A percentile compares a stretch with the other conserved stretches of the same genome.
These are phyloP conservation scores for Catocala sponsa DNA, from an alignment of 2,888 invertebrate species.

Conservation along the genomic window DNA sequence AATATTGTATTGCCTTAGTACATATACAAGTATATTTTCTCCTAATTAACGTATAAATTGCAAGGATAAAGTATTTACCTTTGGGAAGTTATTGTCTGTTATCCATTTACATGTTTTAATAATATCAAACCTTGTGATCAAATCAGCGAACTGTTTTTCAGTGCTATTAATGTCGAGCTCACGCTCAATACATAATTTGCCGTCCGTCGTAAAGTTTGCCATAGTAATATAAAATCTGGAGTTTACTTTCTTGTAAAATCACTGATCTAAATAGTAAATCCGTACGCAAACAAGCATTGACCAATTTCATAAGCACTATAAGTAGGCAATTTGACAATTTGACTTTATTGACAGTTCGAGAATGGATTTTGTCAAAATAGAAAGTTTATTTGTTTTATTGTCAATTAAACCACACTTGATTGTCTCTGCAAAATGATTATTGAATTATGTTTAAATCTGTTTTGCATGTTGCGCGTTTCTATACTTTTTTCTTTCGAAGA, in stretches of 20 bases:
- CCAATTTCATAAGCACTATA: too few species aligned
- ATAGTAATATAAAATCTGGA: constrained; percentile 46
- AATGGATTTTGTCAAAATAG: not conserved
- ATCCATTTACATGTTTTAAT: constrained; percentile 91
- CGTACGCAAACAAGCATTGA: too few species aligned
- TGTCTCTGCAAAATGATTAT: too few species aligned
- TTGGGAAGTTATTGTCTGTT: constrained; percentile 88
- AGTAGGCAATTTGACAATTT: not conserved
- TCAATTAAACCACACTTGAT: not conserved
- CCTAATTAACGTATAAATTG: not conserved
- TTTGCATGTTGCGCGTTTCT: too few species aligned
- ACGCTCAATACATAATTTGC: constrained; percentile 85
- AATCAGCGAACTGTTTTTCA: constrained; percentile 60
- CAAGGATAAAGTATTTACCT: constrained; percentile 79
- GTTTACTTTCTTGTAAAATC: too few species aligned
- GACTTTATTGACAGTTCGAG: not conserved
- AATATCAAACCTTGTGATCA: constrained; percentile 88
- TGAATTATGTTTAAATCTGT: too few species aligned
- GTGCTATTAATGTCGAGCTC: constrained; percentile 64
- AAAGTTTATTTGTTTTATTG: too few species aligned
- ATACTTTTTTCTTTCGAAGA: too few species aligned
- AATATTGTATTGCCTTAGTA: too few species aligned
- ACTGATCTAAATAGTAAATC: too few species aligned
- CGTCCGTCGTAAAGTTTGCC: constrained; percentile 86
- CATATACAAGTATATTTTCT: too few species aligned